phyloP scores from a whole-genome alignment of 2,797 vertebrate species.

The Girardinus metallicus region DNA sequence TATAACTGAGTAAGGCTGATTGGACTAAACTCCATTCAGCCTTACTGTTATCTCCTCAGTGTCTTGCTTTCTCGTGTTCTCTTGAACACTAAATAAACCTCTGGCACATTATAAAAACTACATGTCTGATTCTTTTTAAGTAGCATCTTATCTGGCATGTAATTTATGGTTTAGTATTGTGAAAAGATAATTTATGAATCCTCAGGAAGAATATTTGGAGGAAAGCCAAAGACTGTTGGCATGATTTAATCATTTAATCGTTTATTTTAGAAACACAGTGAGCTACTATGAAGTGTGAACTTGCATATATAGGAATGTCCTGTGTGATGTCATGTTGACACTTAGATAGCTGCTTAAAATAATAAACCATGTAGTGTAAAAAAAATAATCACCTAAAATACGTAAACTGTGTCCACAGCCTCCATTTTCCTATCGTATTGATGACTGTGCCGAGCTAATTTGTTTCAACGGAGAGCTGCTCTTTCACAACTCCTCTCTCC shows the following conservation, averaged over 20 bases:
- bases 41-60: not conserved
- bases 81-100: not conserved
- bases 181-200: not conserved
- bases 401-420: conserved; percentile 78
- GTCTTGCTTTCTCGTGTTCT: not conserved
- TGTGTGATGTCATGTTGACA: not conserved
- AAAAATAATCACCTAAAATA: not conserved
- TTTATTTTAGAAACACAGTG: not conserved
- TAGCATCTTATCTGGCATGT: not conserved
- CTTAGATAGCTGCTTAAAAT: not conserved
- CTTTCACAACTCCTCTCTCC: conserved; percentile 92
- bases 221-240: not conserved
- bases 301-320: not conserved
- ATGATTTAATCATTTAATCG: not conserved
- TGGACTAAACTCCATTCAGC: not conserved
- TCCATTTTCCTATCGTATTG: conserved; percentile 89
- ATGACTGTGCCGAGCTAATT: conserved; percentile 93
- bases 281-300: not conserved
- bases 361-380: not conserved
- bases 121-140: not conserved
- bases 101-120: not conserved
- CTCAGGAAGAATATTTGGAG: not conserved
- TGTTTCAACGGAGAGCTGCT: conserved; percentile 92
- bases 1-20: no score
- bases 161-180: not conserved